Evolutionary conservation across 2,888 invertebrate genomes (phyloP), one percentile per base, ranked within the genome.

Genomic region (Geophilus truncorum): DNA sequence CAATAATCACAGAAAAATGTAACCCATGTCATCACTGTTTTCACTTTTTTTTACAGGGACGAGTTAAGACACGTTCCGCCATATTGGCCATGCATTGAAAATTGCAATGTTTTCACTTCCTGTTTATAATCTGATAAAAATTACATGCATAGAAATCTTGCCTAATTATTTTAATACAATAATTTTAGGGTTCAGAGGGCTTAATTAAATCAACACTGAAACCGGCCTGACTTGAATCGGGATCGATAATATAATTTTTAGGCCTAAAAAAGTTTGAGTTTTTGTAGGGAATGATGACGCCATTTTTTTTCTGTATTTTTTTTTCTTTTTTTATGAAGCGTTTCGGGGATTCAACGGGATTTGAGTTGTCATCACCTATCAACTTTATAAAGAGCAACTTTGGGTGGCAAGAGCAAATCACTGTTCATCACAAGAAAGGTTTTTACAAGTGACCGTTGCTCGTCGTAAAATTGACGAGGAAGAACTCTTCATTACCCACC

Each of bases 361-460:
- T 62, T 21, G 6, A 15, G 23, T 10, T 28, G 28, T 70, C 70
- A 25, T 70, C 70, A 15, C 70, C 3, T 28, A 12, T 70, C 70
- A 23, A 12, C 70, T 70, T 70, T 70, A 70, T 1, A 23, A 28
- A 70, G 25, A 25, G 25, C 28, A 70, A 70, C 25, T 70, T 28
- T 1, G 25, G 10, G n/a, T 62, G 23, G 25, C 21, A 70, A 70
- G 70, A 70, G 70, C 70, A 25, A 70, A 70, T 70, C 70, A 70
- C 70, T 70, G 70, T 70, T 70, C 70, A 70, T 70, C 70, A 4
- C 70, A 70, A 70, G 70, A 51, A 51, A 70, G 70, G 70, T 70
- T 70, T 70, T 70, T 70, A 70, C 70, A 70, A 70, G 70, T 70
- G 70, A 70, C 70, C 70, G 70, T 70, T 70, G 70, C 25, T 70